A percentile compares a stretch with the other conserved stretches of the same genome.
These are phyloP conservation scores for Saguinus midas DNA, from an alignment of 2,113 vertebrate genomes.

Conservation along the genomic window DNA sequence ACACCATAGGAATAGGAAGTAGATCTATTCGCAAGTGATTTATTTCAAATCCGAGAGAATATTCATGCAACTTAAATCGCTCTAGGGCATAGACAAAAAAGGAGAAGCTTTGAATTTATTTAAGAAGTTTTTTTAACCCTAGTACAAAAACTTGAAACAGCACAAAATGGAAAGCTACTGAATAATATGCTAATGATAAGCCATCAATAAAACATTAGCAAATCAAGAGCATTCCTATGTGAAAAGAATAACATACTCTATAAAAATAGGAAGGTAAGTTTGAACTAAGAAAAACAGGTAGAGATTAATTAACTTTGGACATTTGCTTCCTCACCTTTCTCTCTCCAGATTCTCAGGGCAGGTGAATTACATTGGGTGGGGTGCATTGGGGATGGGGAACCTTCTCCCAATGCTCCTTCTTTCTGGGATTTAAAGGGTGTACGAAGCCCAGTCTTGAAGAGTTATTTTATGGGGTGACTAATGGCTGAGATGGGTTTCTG, in stretches of 20 bases:
- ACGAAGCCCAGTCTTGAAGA: not conserved
- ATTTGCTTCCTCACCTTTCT: not conserved
- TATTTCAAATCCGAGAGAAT: conserved; percentile 28
- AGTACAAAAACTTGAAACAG: conserved; percentile 14
- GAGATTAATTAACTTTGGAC: not conserved
- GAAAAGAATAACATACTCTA: not conserved
- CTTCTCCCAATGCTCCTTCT: not conserved
- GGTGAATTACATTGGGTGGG: not conserved
- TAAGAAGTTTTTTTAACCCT: conserved; percentile 32
- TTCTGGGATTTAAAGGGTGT: not conserved
- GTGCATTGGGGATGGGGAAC: too few species aligned
- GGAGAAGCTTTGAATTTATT: not conserved
- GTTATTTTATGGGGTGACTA: not conserved
- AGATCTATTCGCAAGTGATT: not conserved
- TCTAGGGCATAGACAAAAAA: not conserved
- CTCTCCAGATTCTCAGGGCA: not conserved
- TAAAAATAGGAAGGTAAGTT: not conserved
- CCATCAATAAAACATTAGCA: conserved; percentile 22
- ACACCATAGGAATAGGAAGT: not conserved
- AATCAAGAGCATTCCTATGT: not conserved
- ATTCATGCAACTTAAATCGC: not conserved
- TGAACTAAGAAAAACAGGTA: not conserved
- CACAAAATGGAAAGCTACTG: not conserved
- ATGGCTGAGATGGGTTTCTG: not conserved
- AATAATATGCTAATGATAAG: not conserved